Conservation (phyloP, 2,113 vertebrate species). For the Perognathus longimembris region DNA sequence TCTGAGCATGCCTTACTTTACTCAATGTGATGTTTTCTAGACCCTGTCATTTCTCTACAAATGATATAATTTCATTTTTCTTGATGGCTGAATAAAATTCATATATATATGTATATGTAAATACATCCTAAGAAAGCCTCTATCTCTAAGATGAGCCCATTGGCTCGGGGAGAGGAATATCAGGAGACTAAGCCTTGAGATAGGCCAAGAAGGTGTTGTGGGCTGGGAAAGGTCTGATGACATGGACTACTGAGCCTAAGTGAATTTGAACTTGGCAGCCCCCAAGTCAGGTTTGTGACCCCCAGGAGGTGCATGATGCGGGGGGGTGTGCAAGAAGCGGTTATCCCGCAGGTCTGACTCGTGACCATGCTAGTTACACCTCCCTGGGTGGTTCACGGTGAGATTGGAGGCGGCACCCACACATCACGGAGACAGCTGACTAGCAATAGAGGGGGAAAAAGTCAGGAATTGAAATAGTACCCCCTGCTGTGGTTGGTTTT, state of each 20-base stretch:
- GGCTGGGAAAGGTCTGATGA: background rate
- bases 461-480: rapidly evolving
- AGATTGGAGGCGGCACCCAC: background rate
- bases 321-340: rapidly evolving
- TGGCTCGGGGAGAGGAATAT: background rate
- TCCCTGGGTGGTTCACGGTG: background rate
- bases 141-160: background rate
- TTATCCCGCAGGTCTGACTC: too few relatives aligned
- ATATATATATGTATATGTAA: too few relatives aligned
- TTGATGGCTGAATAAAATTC: too few relatives aligned
- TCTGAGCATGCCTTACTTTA: too few relatives aligned
- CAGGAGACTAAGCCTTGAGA: background rate
- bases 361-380: rapidly evolving
- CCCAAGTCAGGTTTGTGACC: background rate
- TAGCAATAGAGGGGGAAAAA: background rate
- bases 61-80: too few relatives aligned
- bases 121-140: too few relatives aligned
- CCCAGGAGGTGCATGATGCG: rapidly evolving
- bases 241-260: rapidly evolving
- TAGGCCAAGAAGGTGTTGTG: too few relatives aligned
- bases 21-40: too few relatives aligned
- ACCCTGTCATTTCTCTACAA: too few relatives aligned
- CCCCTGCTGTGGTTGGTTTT: too few relatives aligned
- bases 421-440: background rate
- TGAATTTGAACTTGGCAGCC: background rate